A percentile compares a stretch with the other conserved stretches of the same genome.
phyloP scores from a whole-genome alignment of 2,888 invertebrate species.

The Troglohyphantes excavatus region DNA sequence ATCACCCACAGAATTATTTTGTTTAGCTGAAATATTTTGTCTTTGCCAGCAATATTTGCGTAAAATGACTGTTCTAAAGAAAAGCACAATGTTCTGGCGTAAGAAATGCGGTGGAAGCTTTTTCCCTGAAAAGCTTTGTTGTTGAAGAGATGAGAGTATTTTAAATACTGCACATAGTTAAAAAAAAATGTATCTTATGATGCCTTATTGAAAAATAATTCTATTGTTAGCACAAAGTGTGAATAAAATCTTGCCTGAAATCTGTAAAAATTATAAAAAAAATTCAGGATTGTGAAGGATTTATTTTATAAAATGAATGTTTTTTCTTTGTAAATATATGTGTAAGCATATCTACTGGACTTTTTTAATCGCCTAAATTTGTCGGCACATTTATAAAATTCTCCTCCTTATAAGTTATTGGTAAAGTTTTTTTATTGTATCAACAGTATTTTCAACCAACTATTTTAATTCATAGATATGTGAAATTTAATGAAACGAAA shows the following conservation, averaged over 20 bases:
- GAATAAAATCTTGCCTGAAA: conserved; percentile 1
- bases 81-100: conserved; percentile 44
- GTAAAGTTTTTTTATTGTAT: too few relatives aligned
- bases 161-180: conserved; percentile 76
- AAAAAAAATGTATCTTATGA: conserved; percentile 35
- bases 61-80: conserved; percentile 29
- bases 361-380: too few relatives aligned
- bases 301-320: neutral
- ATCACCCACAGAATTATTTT: conserved; percentile 49
- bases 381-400: too few relatives aligned
- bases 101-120: conserved; percentile 26
- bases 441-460: too few relatives aligned
- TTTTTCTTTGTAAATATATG: neutral
- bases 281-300: conserved; percentile 60
- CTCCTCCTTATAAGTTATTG: too few relatives aligned
- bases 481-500: too few relatives aligned
- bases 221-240: conserved; percentile 57
- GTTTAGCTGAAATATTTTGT: conserved; percentile 54
- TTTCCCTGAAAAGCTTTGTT: conserved; percentile 37
- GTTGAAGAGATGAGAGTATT: conserved; percentile 70
- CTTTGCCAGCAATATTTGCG: conserved; percentile 56
- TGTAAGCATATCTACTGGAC: neutral
- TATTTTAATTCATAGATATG: too few relatives aligned
- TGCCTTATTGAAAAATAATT: conserved; percentile 67
- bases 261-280: conserved; percentile 22